These are phyloP conservation scores for Ciconia boyciana DNA, from an alignment of 2,113 vertebrate genomes.

Conservation along the genomic window DNA sequence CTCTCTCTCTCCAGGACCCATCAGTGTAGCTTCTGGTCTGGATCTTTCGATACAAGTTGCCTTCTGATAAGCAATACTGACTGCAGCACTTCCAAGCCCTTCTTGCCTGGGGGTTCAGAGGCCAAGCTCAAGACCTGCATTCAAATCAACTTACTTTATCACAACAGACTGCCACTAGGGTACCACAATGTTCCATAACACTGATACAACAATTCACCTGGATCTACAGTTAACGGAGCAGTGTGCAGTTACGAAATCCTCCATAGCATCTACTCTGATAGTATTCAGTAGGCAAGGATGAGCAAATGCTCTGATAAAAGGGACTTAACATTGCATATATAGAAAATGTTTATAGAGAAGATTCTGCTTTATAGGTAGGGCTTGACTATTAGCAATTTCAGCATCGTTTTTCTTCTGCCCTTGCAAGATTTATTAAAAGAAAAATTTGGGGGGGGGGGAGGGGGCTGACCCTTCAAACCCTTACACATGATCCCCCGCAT, in stretches of 20 bases:
- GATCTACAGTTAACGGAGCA: conserved; percentile 58
- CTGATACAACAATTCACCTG: conserved; percentile 46
- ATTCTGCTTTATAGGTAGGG: conserved; percentile 65
- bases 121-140: conserved; percentile 69
- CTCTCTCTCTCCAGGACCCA: conserved; percentile 65
- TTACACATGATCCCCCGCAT: conserved; percentile 28
- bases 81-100: conserved; percentile 70
- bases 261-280: conserved; percentile 60
- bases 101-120: conserved; percentile 69
- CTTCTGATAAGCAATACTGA: conserved; percentile 72
- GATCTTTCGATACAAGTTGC: conserved; percentile 68
- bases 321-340: conserved; percentile 62
- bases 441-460: not conserved
- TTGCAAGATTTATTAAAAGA: conserved; percentile 56
- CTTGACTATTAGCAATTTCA: conserved; percentile 64
- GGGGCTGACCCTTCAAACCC: conserved; percentile 17
- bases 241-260: conserved; percentile 28
- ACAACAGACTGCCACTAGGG: conserved; percentile 67
- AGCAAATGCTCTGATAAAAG: conserved; percentile 56
- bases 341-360: conserved; percentile 62
- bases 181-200: conserved; percentile 57
- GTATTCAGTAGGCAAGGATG: conserved; percentile 63
- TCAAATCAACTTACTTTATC: conserved; percentile 61
- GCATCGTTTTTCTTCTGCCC: conserved; percentile 57
- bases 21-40: conserved; percentile 67